phyloP scores from a whole-genome alignment of 2,797 vertebrate genomes.

The Chelon labrosus region DNA sequence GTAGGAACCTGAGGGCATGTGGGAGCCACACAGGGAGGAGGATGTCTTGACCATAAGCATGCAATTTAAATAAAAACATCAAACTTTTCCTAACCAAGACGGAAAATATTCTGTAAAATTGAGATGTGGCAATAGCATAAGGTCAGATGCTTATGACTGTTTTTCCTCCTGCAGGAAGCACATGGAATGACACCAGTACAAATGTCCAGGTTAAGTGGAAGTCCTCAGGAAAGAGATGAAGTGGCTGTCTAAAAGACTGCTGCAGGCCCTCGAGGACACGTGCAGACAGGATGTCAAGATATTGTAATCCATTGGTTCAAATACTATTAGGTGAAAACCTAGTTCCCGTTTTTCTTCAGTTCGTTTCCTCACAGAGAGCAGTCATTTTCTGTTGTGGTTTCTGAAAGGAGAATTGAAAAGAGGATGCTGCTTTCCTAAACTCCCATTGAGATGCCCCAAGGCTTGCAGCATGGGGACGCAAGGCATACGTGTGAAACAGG shows the following conservation, averaged over 20 bases:
- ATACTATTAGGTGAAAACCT: background rate
- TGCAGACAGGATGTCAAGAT: conserved; percentile 79
- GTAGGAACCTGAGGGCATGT: no score
- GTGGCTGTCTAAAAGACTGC: conserved; percentile 53
- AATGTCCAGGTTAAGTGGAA: conserved; percentile 55
- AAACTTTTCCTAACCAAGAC: no score
- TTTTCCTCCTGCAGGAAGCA: conserved; percentile 66
- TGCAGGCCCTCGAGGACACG: conserved; percentile 66
- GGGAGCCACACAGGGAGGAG: no score
- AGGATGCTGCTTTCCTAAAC: accelerated
- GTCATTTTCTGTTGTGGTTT: background rate
- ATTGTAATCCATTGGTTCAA: background rate
- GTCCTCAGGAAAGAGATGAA: conserved; percentile 58
- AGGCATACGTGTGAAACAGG: no score
- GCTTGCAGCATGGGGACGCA: background rate
- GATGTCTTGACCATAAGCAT: no score
- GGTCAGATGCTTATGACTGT: background rate
- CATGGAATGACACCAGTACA: conserved; percentile 61
- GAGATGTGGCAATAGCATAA: no score
- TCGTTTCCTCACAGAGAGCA: background rate
- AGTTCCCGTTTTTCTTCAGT: background rate
- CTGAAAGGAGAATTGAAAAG: conserved; percentile 29
- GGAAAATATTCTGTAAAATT: no score
- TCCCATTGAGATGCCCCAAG: background rate
- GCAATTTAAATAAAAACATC: no score